These are phyloP conservation scores for Loxodonta africana DNA, from an alignment of 2,113 vertebrate species.

Conservation along the genomic window DNA sequence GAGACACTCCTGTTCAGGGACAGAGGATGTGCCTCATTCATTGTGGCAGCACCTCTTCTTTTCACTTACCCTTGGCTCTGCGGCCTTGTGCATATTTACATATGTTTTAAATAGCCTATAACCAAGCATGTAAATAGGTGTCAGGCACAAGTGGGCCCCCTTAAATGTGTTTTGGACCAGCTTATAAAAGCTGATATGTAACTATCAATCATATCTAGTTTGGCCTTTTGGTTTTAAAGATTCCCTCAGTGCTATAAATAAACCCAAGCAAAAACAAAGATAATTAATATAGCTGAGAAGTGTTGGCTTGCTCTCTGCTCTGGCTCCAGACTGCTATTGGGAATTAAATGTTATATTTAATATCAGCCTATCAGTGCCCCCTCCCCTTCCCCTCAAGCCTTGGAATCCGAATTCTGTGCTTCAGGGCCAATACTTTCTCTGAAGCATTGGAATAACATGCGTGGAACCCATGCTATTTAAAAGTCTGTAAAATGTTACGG, in stretches of 20 bases:
- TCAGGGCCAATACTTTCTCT: background rate
- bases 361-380: background rate
- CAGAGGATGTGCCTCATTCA: background rate
- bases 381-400: background rate
- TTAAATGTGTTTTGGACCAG: background rate
- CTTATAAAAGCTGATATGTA: conserved; percentile 42
- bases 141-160: background rate
- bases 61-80: background rate
- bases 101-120: conserved; percentile 40
- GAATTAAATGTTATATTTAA: background rate
- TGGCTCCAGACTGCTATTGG: background rate
- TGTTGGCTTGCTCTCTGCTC: background rate
- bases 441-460: background rate
- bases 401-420: background rate
- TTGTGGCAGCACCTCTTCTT: background rate
- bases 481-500: background rate
- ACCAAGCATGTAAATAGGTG: conserved; percentile 1
- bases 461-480: background rate
- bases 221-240: conserved; percentile 36
- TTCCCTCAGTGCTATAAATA: conserved; percentile 36
- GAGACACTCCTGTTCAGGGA: background rate
- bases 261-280: conserved; percentile 43
- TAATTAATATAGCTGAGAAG: background rate
- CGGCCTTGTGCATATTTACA: background rate
- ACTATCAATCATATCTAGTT: background rate